These are phyloP conservation scores for Megaceryle maxima DNA, from an alignment of 2,113 vertebrate species.

Conservation along the genomic window DNA sequence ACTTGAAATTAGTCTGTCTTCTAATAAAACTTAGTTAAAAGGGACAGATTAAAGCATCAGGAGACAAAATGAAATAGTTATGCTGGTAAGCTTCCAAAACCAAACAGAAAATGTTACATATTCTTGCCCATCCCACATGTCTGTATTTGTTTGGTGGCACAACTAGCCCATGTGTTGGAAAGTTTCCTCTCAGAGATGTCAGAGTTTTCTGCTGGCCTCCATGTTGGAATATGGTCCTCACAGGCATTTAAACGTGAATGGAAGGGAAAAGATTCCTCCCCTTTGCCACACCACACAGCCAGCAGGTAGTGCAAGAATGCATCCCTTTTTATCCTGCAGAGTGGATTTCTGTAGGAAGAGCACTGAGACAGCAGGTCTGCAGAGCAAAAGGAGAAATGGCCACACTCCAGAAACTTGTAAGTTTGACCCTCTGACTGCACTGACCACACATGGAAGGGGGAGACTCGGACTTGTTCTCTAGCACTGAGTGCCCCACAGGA, in stretches of 20 bases:
- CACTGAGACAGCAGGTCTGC: not conserved
- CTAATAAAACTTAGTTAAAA: not conserved
- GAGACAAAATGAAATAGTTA: not conserved
- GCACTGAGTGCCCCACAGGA: not conserved
- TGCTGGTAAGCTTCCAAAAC: not conserved
- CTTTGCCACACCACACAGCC: not conserved
- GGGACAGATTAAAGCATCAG: not conserved
- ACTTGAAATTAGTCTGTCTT: not conserved
- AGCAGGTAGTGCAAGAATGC: not conserved
- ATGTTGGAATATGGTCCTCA: not conserved
- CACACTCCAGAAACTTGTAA: not conserved
- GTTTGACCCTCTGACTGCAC: not conserved
- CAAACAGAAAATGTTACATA: not conserved
- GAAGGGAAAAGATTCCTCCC: not conserved
- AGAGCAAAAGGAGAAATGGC: not conserved
- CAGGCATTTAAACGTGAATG: not conserved
- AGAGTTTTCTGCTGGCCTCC: not conserved
- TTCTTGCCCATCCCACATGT: fast-evolving
- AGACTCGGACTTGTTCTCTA: not conserved
- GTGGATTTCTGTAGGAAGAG: not conserved
- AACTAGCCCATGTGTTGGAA: not conserved
- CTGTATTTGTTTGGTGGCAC: not conserved
- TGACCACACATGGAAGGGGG: not conserved
- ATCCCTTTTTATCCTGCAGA: not conserved
- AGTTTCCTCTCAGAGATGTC: not conserved